Evolutionary conservation across 2,888 invertebrate genomes (phyloP).

Genomic region (Amphipyra tragopoginis): DNA sequence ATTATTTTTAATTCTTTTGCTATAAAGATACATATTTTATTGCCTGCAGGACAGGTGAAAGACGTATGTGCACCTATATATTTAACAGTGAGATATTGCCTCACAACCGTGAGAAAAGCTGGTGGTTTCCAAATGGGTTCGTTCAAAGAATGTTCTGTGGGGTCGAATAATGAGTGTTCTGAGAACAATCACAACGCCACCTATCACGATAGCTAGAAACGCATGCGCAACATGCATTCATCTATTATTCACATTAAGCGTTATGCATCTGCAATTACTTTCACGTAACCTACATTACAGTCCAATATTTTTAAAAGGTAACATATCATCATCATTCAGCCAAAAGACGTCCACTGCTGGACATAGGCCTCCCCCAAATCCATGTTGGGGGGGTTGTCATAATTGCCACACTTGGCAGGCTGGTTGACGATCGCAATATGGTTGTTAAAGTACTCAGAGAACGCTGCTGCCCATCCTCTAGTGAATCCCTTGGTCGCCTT

Average conservation of each 20-base stretch:
- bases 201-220: constrained; percentile 9
- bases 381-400: too few species aligned
- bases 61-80: constrained; percentile 33
- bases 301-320: too few species aligned
- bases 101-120: constrained; percentile 41
- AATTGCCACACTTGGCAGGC: too few species aligned
- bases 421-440: too few species aligned
- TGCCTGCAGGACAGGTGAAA: not conserved
- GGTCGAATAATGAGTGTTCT: constrained; percentile 37
- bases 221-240: constrained; percentile 6
- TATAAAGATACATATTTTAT: not conserved
- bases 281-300: not conserved
- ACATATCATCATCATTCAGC: too few species aligned
- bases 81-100: constrained; percentile 37
- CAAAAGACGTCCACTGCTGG: too few species aligned
- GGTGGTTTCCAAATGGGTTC: constrained; percentile 34
- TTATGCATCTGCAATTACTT: not conserved
- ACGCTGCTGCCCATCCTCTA: too few species aligned
- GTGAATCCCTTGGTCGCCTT: too few species aligned
- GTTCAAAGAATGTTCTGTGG: constrained; percentile 40
- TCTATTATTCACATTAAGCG: not conserved
- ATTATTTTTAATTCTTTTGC: too few species aligned
- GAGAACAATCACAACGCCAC: constrained; percentile 23
- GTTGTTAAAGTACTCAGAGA: too few species aligned
- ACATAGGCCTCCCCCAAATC: too few species aligned